These are phyloP conservation scores for Cantharis rustica DNA, from an alignment of 2,888 invertebrate species.

Conservation along the genomic window DNA sequence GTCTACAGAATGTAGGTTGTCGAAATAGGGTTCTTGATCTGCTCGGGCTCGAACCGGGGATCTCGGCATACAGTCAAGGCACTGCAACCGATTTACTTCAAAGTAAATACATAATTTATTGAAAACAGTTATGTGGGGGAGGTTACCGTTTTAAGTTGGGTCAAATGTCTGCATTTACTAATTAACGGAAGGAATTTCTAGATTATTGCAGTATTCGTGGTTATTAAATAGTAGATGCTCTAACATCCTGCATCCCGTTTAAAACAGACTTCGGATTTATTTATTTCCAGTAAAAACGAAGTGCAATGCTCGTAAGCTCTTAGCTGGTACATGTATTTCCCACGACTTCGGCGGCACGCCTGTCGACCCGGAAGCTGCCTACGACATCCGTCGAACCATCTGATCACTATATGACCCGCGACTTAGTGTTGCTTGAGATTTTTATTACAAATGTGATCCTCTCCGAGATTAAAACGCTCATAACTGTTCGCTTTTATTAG, in stretches of 20 bases:
- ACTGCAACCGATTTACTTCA: neutral
- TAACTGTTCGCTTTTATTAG: neutral
- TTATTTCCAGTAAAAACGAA: neutral
- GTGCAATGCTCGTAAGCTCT: neutral
- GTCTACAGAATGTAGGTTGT: too few species aligned
- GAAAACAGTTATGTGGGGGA: neutral
- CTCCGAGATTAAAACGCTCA: neutral
- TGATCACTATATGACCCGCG: constrained; percentile 26
- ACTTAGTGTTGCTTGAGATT: constrained; percentile 17
- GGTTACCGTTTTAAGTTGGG: neutral
- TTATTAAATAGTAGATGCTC: neutral
- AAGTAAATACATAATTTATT: neutral
- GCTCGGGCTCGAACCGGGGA: too few species aligned
- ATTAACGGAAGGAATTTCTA: neutral
- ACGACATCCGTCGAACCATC: constrained; percentile 40
- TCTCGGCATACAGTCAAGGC: too few species aligned
- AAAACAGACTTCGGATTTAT: neutral
- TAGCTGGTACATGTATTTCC: constrained; percentile 18
- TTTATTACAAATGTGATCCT: constrained; percentile 13
- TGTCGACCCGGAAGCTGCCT: constrained; percentile 41
- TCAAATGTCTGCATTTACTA: constrained; percentile 14
- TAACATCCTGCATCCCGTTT: neutral
- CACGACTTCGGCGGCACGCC: constrained; percentile 29
- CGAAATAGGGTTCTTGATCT: too few species aligned
- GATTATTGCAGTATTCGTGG: neutral